Evolutionary conservation across 2,113 vertebrate genomes (phyloP).

Genomic region (Piprites chloris): DNA sequence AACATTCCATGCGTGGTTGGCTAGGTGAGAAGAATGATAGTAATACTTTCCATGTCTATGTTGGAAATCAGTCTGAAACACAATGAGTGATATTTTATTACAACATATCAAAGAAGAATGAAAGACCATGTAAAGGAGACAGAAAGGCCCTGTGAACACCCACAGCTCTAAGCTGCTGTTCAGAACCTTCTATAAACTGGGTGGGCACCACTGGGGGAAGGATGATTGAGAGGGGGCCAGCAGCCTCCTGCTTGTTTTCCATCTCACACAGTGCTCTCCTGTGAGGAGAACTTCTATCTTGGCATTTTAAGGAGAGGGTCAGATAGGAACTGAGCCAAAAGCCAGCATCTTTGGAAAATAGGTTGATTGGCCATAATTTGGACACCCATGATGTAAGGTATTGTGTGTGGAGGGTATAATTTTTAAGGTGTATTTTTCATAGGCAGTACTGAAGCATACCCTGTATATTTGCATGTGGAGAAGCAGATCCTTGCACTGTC

Average conservation of each 20-base stretch:
- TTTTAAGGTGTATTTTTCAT: background rate
- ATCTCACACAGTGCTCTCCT: background rate
- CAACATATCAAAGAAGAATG: background rate
- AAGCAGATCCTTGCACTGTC: background rate
- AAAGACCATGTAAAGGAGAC: background rate
- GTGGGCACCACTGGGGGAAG: background rate
- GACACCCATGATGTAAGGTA: background rate
- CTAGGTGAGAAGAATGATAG: background rate
- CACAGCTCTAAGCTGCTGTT: background rate
- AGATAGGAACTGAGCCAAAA: background rate
- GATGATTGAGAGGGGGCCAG: background rate
- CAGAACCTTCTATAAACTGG: background rate
- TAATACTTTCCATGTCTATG: background rate
- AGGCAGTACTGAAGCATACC: background rate
- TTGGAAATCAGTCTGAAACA: background rate
- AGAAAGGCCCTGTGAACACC: background rate
- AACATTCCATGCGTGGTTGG: background rate
- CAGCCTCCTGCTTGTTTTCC: background rate
- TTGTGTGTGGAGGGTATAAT: rapidly evolving
- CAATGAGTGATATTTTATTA: background rate
- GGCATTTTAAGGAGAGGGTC: background rate
- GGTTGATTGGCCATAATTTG: background rate
- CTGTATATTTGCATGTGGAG: background rate
- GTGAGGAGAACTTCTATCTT: background rate
- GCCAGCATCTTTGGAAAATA: background rate